Conservation (phyloP, 2,797 vertebrate genomes). For the Gadopsis marmoratus region DNA sequence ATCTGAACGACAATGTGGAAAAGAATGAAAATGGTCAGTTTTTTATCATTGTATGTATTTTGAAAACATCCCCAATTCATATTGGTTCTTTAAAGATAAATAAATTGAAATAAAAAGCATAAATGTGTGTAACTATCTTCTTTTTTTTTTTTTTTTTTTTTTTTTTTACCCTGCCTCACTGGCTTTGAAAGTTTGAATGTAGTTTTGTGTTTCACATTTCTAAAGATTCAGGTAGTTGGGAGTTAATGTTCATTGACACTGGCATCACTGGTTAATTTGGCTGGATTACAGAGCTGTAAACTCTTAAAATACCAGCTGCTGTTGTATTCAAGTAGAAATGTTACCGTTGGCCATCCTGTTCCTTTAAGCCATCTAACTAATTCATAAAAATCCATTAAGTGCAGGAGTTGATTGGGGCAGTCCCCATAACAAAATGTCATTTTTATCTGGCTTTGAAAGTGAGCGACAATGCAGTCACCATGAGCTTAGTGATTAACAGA, state of each 20-base stretch:
- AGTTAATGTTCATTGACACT: too few species aligned
- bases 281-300: neutral
- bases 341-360: neutral
- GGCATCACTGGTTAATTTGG: neutral
- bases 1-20: conserved; percentile 79
- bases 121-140: too few species aligned
- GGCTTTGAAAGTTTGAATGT: neutral
- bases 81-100: conserved; percentile 89
- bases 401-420: neutral
- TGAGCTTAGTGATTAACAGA: conserved; percentile 31
- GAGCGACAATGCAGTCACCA: conserved; percentile 12
- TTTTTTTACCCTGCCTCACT: neutral
- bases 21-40: conserved; percentile 80
- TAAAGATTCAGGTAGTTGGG: neutral
- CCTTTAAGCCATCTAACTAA: neutral
- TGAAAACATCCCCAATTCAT: conserved; percentile 85
- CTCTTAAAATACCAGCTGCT: neutral
- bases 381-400: neutral
- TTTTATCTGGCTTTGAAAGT: neutral
- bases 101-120: conserved; percentile 85
- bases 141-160: conserved; percentile 20
- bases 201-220: neutral
- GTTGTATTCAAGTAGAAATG: neutral
- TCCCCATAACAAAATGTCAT: neutral
- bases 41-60: conserved; percentile 84